A percentile compares a stretch with the other conserved stretches of the same genome.
phyloP scores from a whole-genome alignment of 1,140 invertebrate species.

The Temnothorax curvispinosus region DNA sequence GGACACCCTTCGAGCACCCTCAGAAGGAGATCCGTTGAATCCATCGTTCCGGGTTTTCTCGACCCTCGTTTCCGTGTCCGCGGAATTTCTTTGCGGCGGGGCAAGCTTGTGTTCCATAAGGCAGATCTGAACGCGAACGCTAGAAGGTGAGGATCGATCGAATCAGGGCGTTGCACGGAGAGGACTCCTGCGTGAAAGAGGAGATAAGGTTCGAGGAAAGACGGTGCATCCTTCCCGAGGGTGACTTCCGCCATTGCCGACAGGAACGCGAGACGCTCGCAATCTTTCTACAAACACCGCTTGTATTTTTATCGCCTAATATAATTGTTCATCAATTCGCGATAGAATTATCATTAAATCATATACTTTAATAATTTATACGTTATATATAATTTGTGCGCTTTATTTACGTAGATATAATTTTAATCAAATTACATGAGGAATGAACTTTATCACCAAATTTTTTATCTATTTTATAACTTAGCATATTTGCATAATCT shows the following conservation, averaged over 20 bases:
- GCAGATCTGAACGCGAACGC: constrained; percentile 63
- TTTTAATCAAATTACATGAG: neutral
- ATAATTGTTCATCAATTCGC: neutral
- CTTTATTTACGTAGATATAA: constrained; percentile 1
- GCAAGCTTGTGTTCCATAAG: constrained; percentile 45
- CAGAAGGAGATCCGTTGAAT: constrained; percentile 38
- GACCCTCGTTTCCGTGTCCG: constrained; percentile 24
- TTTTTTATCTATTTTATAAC: neutral
- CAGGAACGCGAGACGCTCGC: neutral
- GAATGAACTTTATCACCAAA: neutral
- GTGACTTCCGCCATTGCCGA: constrained; percentile 48
- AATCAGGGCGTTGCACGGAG: constrained; percentile 78
- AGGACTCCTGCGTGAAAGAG: constrained; percentile 48
- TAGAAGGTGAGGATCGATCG: constrained; percentile 79
- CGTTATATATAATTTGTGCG: neutral
- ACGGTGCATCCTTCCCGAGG: constrained; percentile 62
- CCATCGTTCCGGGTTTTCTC: neutral
- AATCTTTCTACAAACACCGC: neutral
- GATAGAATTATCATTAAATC: neutral
- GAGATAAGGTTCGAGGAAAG: constrained; percentile 54
- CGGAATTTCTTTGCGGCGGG: constrained; percentile 53
- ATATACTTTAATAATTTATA: neutral
- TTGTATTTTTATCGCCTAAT: neutral
- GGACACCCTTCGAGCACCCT: neutral
- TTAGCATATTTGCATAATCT: neutral